Evolutionary conservation across 64 coral and sea anemone species (phyloP), one percentile per base, ranked within the genome.

Genomic region (Trachythela sp.): DNA sequence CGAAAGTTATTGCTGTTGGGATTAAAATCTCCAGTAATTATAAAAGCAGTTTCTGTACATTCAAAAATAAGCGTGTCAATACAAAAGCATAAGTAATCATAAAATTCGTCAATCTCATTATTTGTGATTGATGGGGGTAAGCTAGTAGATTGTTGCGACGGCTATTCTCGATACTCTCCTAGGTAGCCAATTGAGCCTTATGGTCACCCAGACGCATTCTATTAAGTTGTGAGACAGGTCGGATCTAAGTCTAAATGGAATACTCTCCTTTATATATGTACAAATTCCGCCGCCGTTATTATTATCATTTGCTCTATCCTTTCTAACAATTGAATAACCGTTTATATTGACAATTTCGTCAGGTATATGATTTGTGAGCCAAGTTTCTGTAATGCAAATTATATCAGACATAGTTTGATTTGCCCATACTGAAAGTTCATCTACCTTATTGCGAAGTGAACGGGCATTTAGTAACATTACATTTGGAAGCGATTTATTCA

Each of bases 251-350:
- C 11, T 45, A 45, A 45, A 45, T 11, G 42, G 42, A 45, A 45
- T 45, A 45, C 4, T 45, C 4, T 45, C 11, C 11, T 45, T 45
- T 6, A 6, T 45, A 11, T 68, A 68, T 6, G 15, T 68, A 68
- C 59, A 68, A 31, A 68, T 14, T 6, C 59, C 59, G 15, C 59
- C 59, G 15, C 59, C 59, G 59, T 68, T 68, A 68, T 14, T 68
- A n/a, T n/a, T n/a, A 68, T 68, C 59, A 68, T 68, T 68, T 68
- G 59, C 59, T 68, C 59, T 68, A 68, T 68, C 59, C 59, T 68
- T 68, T 68, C 59, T 68, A 68, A 68, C 59, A 68, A 68, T 68
- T 68, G 59, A 68, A 68, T 68, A 22, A 68, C 59, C 59, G 59
- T 68, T 14, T 68, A 68, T 68, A 6, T 2, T 68, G 59, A 68